These are phyloP conservation scores for Peromyscus maniculatus DNA, from an alignment of 2,113 vertebrate genomes.

Conservation along the genomic window DNA sequence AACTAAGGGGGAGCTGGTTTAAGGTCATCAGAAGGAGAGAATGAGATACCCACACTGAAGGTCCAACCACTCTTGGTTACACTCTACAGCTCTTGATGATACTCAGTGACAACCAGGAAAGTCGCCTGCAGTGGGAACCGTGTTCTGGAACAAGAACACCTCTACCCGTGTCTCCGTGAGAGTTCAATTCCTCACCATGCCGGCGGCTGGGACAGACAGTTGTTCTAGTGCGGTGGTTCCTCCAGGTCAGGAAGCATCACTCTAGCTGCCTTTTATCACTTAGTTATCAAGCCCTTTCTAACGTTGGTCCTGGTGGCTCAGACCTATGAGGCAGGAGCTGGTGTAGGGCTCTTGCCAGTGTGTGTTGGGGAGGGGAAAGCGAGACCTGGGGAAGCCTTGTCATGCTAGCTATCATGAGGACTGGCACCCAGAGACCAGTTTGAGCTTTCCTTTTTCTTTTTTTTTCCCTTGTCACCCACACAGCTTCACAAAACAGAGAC, in stretches of 20 bases:
- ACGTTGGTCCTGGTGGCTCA: not conserved
- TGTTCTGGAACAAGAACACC: not conserved
- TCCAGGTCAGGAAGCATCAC: not conserved
- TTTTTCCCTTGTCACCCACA: not conserved
- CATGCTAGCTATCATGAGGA: rapidly evolving
- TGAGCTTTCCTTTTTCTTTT: not conserved
- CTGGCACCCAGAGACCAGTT: rapidly evolving
- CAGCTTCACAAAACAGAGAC: not conserved
- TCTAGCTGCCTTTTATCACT: too few species aligned
- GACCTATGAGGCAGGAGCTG: not conserved
- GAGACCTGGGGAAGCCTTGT: too few species aligned
- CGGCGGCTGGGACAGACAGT: too few species aligned
- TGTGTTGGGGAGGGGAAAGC: too few species aligned
- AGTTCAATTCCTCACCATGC: rapidly evolving
- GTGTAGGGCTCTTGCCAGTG: not conserved
- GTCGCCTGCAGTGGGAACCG: rapidly evolving
- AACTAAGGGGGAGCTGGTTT: too few species aligned
- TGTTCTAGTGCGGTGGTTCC: rapidly evolving
- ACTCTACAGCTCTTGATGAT: rapidly evolving
- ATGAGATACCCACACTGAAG: rapidly evolving
- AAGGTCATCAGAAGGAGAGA: not conserved
- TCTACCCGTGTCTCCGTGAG: rapidly evolving
- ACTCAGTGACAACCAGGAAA: not conserved
- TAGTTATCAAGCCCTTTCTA: not conserved
- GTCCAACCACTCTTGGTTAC: rapidly evolving